Conservation (phyloP, 2,797 vertebrate genomes). For the Neosilurus hyrtlii region DNA sequence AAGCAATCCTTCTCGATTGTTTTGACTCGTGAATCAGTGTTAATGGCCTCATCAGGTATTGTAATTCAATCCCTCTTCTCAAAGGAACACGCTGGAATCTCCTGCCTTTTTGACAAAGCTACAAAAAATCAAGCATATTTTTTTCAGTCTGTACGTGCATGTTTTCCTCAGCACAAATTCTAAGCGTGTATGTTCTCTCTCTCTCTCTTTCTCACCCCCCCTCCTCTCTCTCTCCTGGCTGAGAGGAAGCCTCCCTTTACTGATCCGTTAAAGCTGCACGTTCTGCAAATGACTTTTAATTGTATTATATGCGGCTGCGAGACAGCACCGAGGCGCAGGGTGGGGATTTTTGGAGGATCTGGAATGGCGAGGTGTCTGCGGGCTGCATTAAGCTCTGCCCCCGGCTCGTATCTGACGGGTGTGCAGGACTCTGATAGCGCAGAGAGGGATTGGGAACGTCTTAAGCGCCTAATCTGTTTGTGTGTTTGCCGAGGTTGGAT, state of each 20-base stretch:
- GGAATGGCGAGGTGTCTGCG: conserved; percentile 49
- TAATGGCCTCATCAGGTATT: conserved; percentile 46
- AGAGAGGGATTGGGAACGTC: conserved; percentile 76
- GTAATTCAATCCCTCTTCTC: conserved; percentile 36
- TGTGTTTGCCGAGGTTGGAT: conserved; percentile 85
- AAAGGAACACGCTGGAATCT: background rate
- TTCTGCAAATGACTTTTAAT: conserved; percentile 85
- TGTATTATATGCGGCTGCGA: conserved; percentile 83
- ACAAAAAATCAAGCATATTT: conserved; percentile 2
- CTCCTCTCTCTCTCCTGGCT: background rate
- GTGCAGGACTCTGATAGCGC: conserved; percentile 79
- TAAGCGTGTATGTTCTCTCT: background rate
- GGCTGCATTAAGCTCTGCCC: conserved; percentile 76
- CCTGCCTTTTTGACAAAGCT: conserved; percentile 6
- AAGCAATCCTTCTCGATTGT: conserved; percentile 31
- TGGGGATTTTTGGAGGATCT: conserved; percentile 65
- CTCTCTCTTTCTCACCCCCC: conserved; percentile 5
- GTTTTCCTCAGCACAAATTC: conserved; percentile 28
- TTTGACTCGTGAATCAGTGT: conserved; percentile 23
- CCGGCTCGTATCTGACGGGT: conserved; percentile 79
- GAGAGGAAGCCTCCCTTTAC: conserved; percentile 52
- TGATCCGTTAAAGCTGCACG: conserved; percentile 73
- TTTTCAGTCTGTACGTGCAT: conserved; percentile 2
- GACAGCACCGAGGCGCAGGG: conserved; percentile 73
- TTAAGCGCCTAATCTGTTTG: conserved; percentile 79